Evolutionary conservation across 2,888 invertebrate species (phyloP), one percentile per base, ranked within the genome.

Genomic region (Omphaloscelis lunosa): DNA sequence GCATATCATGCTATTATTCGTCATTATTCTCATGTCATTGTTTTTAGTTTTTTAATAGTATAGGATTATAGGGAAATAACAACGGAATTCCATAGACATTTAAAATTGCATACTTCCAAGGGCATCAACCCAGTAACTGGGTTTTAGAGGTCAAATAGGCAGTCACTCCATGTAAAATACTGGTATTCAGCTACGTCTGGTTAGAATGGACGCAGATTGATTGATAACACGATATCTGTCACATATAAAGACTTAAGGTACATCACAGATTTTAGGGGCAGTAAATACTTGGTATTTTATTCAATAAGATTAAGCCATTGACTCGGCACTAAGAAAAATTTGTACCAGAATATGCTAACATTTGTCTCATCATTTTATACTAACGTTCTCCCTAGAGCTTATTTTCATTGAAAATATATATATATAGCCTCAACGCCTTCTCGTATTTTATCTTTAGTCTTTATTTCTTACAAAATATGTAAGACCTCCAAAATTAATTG

Each of bases 401-500:
- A 66, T 2, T 51, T 59, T 66, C 11, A 66, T 65, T 59, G 48
- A 29, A 77, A 66, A 69, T 62, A 4, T n/a, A n/a, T n/a, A n/a
- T n/a, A n/a, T n/a, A 61, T 27, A 66, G 20, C n/a, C 29, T 59
- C 34, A 53, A 11, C 1, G 59, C 48, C 41, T 39, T n/a, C 48
- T 68, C 23, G 61, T 59, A 3, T 67, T 77, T 77, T 61, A 77
- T 68, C 34, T 17, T 67, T n/a, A 45, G 20, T 20, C 12, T 29
- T 34, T 20, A 45, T 78, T 62, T 77, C 41, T 59, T 41, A 67
- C 15, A 17, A 77, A 59, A 77, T 41, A 53, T 78, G 27, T 45
- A 34, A 15, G 53, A 17, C 34, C 23, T 75, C 8, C 3, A 39
- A 70, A 67, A 41, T 59, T 72, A 68, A 75, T 73, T 58, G 56